These are phyloP conservation scores for Chroicocephalus ridibundus DNA, from an alignment of 2,113 vertebrate genomes.

Conservation along the genomic window DNA sequence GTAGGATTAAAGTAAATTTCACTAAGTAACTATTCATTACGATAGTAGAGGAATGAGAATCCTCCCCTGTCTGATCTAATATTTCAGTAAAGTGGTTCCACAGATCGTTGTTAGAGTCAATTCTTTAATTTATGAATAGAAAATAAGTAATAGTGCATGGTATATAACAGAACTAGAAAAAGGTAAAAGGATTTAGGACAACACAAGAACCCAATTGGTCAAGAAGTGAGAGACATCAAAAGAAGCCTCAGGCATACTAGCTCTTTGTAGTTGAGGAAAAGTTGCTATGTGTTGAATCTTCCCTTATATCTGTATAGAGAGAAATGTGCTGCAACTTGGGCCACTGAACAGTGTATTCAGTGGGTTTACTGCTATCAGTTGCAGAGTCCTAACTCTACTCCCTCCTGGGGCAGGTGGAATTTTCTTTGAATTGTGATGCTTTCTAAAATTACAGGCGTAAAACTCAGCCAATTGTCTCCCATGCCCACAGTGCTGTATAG, in stretches of 20 bases:
- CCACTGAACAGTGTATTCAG: neutral
- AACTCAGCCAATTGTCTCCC: neutral
- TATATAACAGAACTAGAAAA: neutral
- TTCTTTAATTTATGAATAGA: neutral
- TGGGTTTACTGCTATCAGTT: neutral
- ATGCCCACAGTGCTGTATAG: neutral
- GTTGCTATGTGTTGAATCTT: neutral
- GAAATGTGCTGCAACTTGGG: neutral
- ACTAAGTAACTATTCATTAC: neutral
- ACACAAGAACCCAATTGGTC: neutral
- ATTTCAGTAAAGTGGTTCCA: neutral
- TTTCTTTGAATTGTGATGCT: neutral
- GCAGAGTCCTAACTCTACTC: neutral
- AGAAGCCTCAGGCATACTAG: neutral
- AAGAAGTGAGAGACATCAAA: neutral
- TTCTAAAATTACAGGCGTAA: neutral
- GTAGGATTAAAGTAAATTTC: neutral
- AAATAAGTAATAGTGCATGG: neutral
- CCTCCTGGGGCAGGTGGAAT: neutral
- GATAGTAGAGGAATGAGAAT: neutral
- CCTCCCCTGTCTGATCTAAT: neutral
- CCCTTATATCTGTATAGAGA: neutral
- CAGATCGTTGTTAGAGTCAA: neutral
- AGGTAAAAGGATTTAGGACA: neutral
- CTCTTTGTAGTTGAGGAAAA: neutral